Base-by-base conservation (phyloP, 2,888 invertebrate species). In the Andrena fulva region DNA sequence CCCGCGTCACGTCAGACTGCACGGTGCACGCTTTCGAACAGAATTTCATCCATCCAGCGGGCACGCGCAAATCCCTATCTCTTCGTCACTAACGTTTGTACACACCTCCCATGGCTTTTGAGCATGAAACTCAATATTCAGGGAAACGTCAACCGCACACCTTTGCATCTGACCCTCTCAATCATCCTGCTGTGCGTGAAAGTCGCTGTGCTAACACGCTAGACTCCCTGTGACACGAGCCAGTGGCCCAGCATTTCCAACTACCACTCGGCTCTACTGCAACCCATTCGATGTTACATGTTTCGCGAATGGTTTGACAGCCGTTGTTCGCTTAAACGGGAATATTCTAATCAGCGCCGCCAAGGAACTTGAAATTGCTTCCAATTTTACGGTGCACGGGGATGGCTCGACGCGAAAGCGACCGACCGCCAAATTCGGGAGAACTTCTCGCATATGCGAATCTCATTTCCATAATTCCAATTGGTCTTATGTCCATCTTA, bases 101-200 rank as follows among this genome's bases (percentile, higher is more conserved):
- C 63, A 63, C 68, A 31, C 24, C 77, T 59, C 63, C 42, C 12
- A 12, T 24, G 56, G 56, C 27, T 77, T 63, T 50, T 16, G 24
- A 79, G 12, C 69, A 10, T 12, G 56, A 24, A 70, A 27, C 50
- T 56, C 78, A 35, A 79, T 77, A 77, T 78, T 77, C 79, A 64
- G 29, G 12, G 78, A 48, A 79, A 79, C 69, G 79, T 79, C 79
- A 77, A 8, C 29, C 16, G 50, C 79, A 79, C 64, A 78, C 79
- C 79, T 79, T 77, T 69, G 69, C 78, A 24, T 64, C 68, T 64
- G 79, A 77, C 64, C 79, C 79, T 77, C 79, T 79, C 79, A 79
- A 79, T 79, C 79, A 79, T 64, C n/a, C 56, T 20, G 56, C 50
- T 79, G 56, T 60, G 66, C 77, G 66, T 69, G 79, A 64, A 77